phyloP scores from a whole-genome alignment of 2,888 invertebrate genomes.

The Podotricha telesiphe region DNA sequence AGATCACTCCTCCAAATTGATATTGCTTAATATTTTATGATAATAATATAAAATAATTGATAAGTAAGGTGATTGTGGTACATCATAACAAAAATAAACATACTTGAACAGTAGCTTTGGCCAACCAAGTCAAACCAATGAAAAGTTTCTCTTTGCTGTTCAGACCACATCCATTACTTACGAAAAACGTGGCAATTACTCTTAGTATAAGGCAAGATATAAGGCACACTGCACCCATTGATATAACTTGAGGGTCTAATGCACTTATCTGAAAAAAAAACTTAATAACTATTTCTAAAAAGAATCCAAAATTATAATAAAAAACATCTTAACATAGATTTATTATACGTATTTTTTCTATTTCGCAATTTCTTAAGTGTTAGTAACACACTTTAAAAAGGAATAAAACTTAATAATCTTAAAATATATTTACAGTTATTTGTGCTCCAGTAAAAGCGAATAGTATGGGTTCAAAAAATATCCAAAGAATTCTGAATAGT shows the following conservation, averaged over 20 bases:
- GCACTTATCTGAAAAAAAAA: conserved; percentile 73
- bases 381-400: too few species aligned
- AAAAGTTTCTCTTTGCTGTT: conserved; percentile 92
- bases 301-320: too few species aligned
- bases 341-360: too few species aligned
- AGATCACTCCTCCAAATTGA: too few species aligned
- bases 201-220: conserved; percentile 84
- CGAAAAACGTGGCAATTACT: conserved; percentile 83
- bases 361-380: too few species aligned
- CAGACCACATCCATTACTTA: conserved; percentile 87
- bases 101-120: conserved; percentile 96
- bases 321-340: too few species aligned
- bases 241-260: conserved; percentile 85
- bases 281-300: too few species aligned
- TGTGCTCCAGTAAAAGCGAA: conserved; percentile 95
- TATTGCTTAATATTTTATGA: too few species aligned
- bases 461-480: conserved; percentile 93
- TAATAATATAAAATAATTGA: too few species aligned
- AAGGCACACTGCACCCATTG: conserved; percentile 86
- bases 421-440: conserved; percentile 83
- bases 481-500: conserved; percentile 92
- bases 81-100: conserved; percentile 27
- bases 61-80: not conserved
- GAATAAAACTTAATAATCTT: too few species aligned
- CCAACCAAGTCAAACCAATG: conserved; percentile 92